Base-by-base conservation (phyloP, 92 coral and sea anemone species). In the Porites lobata region DNA sequence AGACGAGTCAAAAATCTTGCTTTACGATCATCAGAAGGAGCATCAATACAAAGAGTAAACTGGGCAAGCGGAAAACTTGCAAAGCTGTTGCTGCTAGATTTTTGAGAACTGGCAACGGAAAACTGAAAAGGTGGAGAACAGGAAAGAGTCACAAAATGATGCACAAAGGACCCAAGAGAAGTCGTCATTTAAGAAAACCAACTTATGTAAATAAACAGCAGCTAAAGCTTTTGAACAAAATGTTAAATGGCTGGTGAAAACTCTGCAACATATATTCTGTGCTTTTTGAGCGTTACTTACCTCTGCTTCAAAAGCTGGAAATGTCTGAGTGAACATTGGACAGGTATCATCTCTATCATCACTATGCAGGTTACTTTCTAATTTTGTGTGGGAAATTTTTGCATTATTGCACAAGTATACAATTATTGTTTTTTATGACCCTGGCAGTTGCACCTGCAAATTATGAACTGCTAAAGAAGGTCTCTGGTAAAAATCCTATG, bases 21-120 rank as follows among this genome's bases (percentile, higher is more conserved):
- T 8, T 21, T 57, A 15, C 19, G 17, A 66, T 75, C 13, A 65
- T 13, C 17, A 24, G 72, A 62, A 84, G 87, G 15, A 12, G 9
- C 3, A 88, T 96, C 24, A 96, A 90, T 2, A 75, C 80, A 54
- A 79, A 90, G 65, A 96, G 97, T 63, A 96, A 96, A 83, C 94
- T 88, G 10, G 99, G 99, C 19, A 96, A 96, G 77, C 86, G 96
- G 54, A 96, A 96, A 90, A 95, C 99, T 3, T 96, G 98, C 92
- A 96, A 96, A 64, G 99, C 99, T 38, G 99, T 96, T 1, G 98
- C 98, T 19, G 92, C 94, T 63, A 94, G 99, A 80, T 94, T 96
- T 77, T 87, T 88, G 50, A 85, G 99, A 63, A 96, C 99, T 26
- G 98, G 98, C 14, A 96, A 95, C 32, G 99, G 99, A 15, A 94